Conservation (phyloP, 2,888 invertebrate species). For the Eilema sororculum region DNA sequence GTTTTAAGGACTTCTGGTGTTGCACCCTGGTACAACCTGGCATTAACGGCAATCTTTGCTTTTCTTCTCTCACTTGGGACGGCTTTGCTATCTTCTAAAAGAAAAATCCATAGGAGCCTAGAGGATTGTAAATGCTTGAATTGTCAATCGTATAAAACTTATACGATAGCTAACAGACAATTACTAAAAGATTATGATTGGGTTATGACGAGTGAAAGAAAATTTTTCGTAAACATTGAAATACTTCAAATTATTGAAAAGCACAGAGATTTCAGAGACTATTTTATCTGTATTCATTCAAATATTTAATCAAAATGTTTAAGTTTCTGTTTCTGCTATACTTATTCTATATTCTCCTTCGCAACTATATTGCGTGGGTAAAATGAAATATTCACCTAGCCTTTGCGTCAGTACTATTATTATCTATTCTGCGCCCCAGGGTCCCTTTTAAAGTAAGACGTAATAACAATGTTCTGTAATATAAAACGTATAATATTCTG, state of each 20-base stretch:
- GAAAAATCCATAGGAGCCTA: no score
- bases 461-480: slow-evolving; percentile 8
- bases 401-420: neutral
- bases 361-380: neutral
- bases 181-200: no score
- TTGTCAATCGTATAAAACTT: no score
- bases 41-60: no score
- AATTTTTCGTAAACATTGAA: no score
- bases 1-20: no score
- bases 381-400: neutral
- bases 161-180: no score
- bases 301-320: neutral
- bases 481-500: slow-evolving; percentile 12
- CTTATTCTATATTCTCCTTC: neutral
- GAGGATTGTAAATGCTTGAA: no score
- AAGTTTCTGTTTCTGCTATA: neutral
- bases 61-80: no score
- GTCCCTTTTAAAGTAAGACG: neutral
- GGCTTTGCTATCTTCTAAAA: no score
- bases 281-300: neutral
- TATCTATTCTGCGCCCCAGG: neutral
- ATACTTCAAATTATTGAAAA: neutral
- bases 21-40: no score
- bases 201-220: no score
- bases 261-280: neutral